Evolutionary conservation across 2,797 vertebrate genomes (phyloP), one percentile per base, ranked within the genome.

Genomic region (Labroides dimidiatus): DNA sequence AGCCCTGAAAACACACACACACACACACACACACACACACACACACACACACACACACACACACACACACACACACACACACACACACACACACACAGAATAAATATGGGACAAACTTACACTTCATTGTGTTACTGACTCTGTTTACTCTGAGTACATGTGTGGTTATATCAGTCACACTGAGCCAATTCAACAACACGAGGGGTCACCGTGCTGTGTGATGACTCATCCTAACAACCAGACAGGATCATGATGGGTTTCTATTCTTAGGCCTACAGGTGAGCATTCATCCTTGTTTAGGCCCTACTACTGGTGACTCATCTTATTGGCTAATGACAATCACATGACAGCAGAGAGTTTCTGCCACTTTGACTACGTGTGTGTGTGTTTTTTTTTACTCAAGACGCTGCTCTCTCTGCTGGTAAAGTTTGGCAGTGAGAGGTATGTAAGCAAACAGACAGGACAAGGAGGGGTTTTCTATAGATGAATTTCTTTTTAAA

Each of bases 1-100:
- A 98, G 48, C 96, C 97, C 98, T 99, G 72, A 50, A 84, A 45
- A 39, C 45, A 16, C 21, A 82, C 57, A 86, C 13, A 66, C 19
- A 80, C 39, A 84, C 52, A 77, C 58, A 48, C 19, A 20, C 53
- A 6, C 30, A 33, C 30, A 27, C 1, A 47, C 6, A 39, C 30
- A 20, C 45, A 20, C 12, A 12, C 13, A 21, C 20, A 21, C 19
- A 21, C 45, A 48, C 58, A 50, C 19, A 20, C 53, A 7, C 30
- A 33, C 41, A 27, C 1, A 39, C 10, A 27, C 30, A 19, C 44
- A 19, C 19, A 19, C 19, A 45, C 19, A 20, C 17, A 20, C 44
- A 48, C 19, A n/a, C 53, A 10, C 30, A 36, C 43, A 33, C 0
- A 48, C 12, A 41, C 33, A 33, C 30, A 33, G 27, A 3, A 6